phyloP scores from a whole-genome alignment of 2,888 invertebrate species.

The Aspidiotus destructor region DNA sequence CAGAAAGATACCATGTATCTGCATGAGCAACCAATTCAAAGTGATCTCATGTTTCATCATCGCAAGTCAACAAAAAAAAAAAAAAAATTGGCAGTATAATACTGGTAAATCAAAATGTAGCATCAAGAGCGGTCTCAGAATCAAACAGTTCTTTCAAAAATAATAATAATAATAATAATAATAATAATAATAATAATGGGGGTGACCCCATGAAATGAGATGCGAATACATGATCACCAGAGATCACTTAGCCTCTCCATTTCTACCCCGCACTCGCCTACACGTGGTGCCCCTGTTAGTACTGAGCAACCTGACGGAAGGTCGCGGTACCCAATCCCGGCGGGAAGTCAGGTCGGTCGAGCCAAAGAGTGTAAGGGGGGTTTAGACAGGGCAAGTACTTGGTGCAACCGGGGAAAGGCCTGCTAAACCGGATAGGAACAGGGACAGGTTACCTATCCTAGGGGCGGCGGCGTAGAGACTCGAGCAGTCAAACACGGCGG shows the following conservation, averaged over 20 bases:
- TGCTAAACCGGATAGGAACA: slow-evolving; percentile 4
- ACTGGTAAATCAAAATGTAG: too few relatives aligned
- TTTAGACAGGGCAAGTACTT: slow-evolving; percentile 2
- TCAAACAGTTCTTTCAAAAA: too few relatives aligned
- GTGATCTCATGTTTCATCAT: too few relatives aligned
- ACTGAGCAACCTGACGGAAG: slow-evolving; percentile 2
- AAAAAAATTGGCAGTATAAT: too few relatives aligned
- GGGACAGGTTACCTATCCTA: slow-evolving; percentile 2
- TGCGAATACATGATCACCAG: background rate
- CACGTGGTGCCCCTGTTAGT: slow-evolving; percentile 1
- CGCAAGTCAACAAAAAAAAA: too few relatives aligned
- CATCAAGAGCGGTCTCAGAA: too few relatives aligned
- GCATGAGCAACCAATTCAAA: too few relatives aligned
- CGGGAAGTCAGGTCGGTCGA: slow-evolving; percentile 1
- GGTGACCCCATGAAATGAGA: background rate
- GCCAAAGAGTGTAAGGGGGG: background rate
- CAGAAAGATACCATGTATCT: too few relatives aligned
- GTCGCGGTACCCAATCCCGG: background rate
- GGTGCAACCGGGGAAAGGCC: slow-evolving; percentile 4
- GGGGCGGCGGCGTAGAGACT: background rate
- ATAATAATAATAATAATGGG: background rate
- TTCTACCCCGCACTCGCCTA: slow-evolving; percentile 1
- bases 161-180: background rate
- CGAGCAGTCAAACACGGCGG: background rate
- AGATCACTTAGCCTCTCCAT: slow-evolving; percentile 4